phyloP scores from a whole-genome alignment of 2,888 invertebrate genomes.

The Euzetes globulus region DNA sequence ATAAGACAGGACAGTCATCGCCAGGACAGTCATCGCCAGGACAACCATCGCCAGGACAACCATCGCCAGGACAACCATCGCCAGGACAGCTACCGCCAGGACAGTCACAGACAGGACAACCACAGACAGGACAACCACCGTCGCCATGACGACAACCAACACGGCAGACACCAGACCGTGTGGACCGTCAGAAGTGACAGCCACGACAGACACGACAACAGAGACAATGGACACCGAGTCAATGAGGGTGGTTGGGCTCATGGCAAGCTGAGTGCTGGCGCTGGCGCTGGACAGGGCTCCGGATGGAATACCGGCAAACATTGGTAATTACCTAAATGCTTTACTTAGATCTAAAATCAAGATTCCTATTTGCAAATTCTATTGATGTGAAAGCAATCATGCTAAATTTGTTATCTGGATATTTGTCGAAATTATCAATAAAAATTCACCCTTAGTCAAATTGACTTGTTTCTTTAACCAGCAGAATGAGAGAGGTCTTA shows the following conservation, averaged over 20 bases:
- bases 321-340: background rate
- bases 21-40: no score
- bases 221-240: background rate
- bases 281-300: conserved; percentile 5
- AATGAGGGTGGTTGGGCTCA: background rate
- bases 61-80: background rate
- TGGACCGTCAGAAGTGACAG: background rate
- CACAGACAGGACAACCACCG: background rate
- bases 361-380: no score
- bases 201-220: background rate
- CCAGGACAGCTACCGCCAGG: no score
- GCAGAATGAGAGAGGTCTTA: no score
- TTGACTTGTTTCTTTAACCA: no score
- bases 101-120: background rate
- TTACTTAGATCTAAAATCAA: no score
- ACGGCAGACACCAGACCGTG: background rate
- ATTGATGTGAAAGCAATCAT: no score
- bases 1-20: no score
- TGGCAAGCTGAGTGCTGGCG: background rate
- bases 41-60: background rate
- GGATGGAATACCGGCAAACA: background rate
- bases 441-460: no score
- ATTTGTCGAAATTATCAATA: no score
- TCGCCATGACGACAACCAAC: no score
- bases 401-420: no score